These are phyloP conservation scores for Drosophila pseudoananassae DNA, from an alignment of 1,140 invertebrate species.

Conservation along the genomic window DNA sequence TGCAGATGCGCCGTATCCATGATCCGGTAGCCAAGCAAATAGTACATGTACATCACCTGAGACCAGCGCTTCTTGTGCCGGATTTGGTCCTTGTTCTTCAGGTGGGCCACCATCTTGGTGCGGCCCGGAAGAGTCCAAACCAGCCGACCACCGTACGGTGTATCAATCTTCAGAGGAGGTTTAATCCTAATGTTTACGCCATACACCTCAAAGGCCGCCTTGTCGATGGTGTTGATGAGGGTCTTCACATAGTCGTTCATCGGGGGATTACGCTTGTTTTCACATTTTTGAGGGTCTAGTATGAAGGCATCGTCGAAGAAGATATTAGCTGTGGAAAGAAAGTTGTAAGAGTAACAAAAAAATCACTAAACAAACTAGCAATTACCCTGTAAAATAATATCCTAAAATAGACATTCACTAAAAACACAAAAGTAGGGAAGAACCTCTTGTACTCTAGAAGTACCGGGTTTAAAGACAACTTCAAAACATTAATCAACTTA, in stretches of 20 bases:
- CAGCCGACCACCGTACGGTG: constrained; percentile 94
- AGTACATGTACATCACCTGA: constrained; percentile 98
- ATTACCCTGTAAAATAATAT: too few species aligned
- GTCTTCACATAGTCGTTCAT: constrained; percentile 93
- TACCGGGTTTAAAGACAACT: too few species aligned
- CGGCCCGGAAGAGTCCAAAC: constrained; percentile 94
- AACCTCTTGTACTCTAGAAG: too few species aligned
- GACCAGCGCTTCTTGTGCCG: constrained; percentile 93
- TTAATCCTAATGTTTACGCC: constrained; percentile 88
- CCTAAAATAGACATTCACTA: too few species aligned
- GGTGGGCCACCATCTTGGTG: constrained; percentile 93
- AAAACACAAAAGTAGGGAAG: too few species aligned
- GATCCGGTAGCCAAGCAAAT: constrained; percentile 92
- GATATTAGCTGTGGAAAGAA: constrained; percentile 89
- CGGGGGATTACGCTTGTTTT: constrained; percentile 89
- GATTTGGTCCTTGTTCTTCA: constrained; percentile 96
- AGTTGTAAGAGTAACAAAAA: constrained; percentile 21
- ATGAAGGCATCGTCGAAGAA: constrained; percentile 96
- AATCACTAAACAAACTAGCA: too few species aligned
- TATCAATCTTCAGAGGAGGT: constrained; percentile 90
- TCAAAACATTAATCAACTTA: too few species aligned
- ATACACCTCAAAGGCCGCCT: constrained; percentile 90
- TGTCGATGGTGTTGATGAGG: constrained; percentile 90
- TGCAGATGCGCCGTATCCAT: constrained; percentile 90
- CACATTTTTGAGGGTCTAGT: constrained; percentile 84